These are phyloP conservation scores for Brachyopa scutellaris DNA, from an alignment of 2,888 invertebrate species.

Conservation along the genomic window DNA sequence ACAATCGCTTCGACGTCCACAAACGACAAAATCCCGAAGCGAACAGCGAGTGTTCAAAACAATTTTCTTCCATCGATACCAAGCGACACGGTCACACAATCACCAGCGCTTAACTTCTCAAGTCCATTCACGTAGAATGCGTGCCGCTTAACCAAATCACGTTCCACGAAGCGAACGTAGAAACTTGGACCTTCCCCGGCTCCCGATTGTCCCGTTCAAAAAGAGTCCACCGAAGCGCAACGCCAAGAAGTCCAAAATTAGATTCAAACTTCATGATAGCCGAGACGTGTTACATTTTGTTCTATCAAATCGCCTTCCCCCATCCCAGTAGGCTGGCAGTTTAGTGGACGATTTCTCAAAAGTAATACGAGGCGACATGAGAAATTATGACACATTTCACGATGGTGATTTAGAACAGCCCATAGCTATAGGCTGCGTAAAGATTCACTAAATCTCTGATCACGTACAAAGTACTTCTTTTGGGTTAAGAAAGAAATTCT, in stretches of 20 bases:
- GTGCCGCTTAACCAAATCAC: conserved; percentile 25
- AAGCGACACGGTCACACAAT: not conserved
- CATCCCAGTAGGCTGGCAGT: not conserved
- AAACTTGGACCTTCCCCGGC: not conserved
- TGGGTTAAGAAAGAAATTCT: conserved; percentile 8
- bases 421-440: not conserved
- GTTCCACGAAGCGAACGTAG: conserved; percentile 7
- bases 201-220: not conserved
- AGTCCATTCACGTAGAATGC: conserved; percentile 33
- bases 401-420: conserved; percentile 24
- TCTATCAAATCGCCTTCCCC: not conserved
- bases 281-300: conserved; percentile 38
- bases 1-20: conserved; percentile 8
- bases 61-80: conserved; percentile 4
- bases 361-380: conserved; percentile 31
- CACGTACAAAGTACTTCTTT: conserved; percentile 10
- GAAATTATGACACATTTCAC: conserved; percentile 48
- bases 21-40: too few species aligned
- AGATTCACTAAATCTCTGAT: not conserved
- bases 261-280: conserved; percentile 52
- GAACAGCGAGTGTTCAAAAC: conserved; percentile 14
- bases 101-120: not conserved
- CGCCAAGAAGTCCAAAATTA: conserved; percentile 32
- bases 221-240: conserved; percentile 21
- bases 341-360: conserved; percentile 31